These are phyloP conservation scores for Volucella bombylans DNA, from an alignment of 2,888 invertebrate genomes.

Conservation along the genomic window DNA sequence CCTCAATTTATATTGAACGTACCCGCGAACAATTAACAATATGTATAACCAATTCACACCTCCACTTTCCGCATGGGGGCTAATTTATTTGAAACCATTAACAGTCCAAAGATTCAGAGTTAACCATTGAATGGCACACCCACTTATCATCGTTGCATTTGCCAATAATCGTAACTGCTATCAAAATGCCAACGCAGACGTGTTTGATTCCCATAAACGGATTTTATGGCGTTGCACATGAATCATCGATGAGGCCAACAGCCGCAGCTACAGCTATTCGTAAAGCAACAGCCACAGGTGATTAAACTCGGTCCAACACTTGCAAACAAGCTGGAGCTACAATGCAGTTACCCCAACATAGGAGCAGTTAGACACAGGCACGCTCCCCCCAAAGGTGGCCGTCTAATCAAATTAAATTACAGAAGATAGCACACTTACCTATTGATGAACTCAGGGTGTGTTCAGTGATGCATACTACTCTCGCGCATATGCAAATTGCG, in stretches of 20 bases:
- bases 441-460: constrained; percentile 66
- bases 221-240: constrained; percentile 55
- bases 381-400: constrained; percentile 53
- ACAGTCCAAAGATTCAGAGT: constrained; percentile 18
- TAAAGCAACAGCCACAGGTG: constrained; percentile 55
- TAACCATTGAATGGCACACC: constrained; percentile 38
- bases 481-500: constrained; percentile 62
- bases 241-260: constrained; percentile 53
- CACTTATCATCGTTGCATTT: constrained; percentile 18
- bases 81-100: not conserved
- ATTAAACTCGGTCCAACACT: constrained; percentile 56
- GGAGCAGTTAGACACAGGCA: not conserved
- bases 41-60: constrained; percentile 28
- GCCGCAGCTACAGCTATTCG: constrained; percentile 42
- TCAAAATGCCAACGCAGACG: constrained; percentile 47
- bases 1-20: not conserved
- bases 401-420: constrained; percentile 72
- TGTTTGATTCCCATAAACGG: constrained; percentile 53
- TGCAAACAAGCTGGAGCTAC: constrained; percentile 38
- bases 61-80: constrained; percentile 2
- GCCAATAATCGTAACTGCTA: constrained; percentile 20
- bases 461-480: constrained; percentile 64
- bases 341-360: not conserved
- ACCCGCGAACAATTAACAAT: constrained; percentile 3
- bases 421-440: constrained; percentile 69